These are phyloP conservation scores for Lepilemur ruficaudatus DNA, from an alignment of 2,797 vertebrate species.

Conservation along the genomic window DNA sequence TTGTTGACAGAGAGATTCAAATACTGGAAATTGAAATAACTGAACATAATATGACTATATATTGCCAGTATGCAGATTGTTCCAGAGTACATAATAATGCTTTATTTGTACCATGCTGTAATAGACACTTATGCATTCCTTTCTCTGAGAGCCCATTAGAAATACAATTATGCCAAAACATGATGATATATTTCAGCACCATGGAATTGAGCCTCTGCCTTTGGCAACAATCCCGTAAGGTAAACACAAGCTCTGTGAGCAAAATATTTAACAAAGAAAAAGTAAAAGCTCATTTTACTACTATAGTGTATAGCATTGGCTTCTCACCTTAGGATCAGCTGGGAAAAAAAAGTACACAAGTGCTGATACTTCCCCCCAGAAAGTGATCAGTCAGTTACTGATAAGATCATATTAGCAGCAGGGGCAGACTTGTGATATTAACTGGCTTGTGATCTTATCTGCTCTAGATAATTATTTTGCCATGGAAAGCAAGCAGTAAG, in stretches of 20 bases:
- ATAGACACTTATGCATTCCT: slow-evolving; percentile 72
- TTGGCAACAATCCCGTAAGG: slow-evolving; percentile 36
- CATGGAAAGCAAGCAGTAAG: slow-evolving; percentile 48
- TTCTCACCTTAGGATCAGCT: slow-evolving; percentile 11
- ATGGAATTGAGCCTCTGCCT: slow-evolving; percentile 59
- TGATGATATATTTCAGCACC: slow-evolving; percentile 46
- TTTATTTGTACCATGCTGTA: slow-evolving; percentile 70
- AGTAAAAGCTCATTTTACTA: slow-evolving; percentile 21
- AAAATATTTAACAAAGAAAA: slow-evolving; percentile 57
- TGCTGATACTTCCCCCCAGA: slow-evolving; percentile 63
- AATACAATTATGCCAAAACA: slow-evolving; percentile 67
- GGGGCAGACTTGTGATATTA: slow-evolving; percentile 65
- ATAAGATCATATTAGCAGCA: slow-evolving; percentile 80
- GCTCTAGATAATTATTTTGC: slow-evolving; percentile 59
- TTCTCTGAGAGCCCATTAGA: slow-evolving; percentile 70
- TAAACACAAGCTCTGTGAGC: slow-evolving; percentile 40
- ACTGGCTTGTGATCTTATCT: slow-evolving; percentile 69
- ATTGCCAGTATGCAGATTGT: slow-evolving; percentile 59
- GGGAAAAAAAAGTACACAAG: background rate
- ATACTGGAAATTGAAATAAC: slow-evolving; percentile 53
- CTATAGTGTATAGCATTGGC: background rate
- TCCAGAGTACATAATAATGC: slow-evolving; percentile 65
- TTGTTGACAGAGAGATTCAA: slow-evolving; percentile 62
- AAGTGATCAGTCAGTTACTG: slow-evolving; percentile 76
- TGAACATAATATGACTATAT: slow-evolving; percentile 52